Conservation (phyloP, 2,797 vertebrate species). For the Pelochelys cantorii region DNA sequence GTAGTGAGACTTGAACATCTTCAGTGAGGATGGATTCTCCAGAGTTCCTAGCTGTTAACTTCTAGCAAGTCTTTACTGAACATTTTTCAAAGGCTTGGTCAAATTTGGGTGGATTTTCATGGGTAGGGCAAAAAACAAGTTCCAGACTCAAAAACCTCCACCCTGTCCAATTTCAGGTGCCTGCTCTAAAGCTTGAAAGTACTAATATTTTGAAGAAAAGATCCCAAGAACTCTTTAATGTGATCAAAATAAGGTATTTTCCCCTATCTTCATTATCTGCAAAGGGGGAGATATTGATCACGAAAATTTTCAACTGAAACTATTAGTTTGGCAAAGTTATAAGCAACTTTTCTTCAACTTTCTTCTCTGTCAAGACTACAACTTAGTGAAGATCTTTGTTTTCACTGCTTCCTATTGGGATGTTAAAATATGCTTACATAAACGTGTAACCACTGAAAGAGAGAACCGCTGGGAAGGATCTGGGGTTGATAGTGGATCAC, state of each 20-base stretch:
- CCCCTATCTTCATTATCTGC: neutral
- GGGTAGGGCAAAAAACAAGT: neutral
- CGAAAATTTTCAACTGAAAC: neutral
- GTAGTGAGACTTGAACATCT: neutral
- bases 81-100: rapidly evolving
- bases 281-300: neutral
- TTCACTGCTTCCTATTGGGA: neutral
- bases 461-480: neutral
- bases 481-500: neutral
- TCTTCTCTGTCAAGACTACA: neutral
- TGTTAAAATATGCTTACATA: too few species aligned
- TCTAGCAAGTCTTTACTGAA: neutral
- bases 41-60: neutral
- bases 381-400: neutral
- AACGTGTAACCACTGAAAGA: too few species aligned
- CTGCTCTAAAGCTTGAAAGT: neutral
- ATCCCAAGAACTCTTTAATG: neutral
- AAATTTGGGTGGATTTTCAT: neutral
- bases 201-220: neutral
- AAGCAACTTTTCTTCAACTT: neutral
- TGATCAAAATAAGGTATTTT: rapidly evolving
- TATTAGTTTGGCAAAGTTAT: neutral
- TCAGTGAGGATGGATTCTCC: neutral
- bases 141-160: neutral
- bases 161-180: neutral